A percentile compares a stretch with the other conserved stretches of the same genome.
phyloP scores from a whole-genome alignment of 2,888 invertebrate species.

The Lepidochrysops patricia region DNA sequence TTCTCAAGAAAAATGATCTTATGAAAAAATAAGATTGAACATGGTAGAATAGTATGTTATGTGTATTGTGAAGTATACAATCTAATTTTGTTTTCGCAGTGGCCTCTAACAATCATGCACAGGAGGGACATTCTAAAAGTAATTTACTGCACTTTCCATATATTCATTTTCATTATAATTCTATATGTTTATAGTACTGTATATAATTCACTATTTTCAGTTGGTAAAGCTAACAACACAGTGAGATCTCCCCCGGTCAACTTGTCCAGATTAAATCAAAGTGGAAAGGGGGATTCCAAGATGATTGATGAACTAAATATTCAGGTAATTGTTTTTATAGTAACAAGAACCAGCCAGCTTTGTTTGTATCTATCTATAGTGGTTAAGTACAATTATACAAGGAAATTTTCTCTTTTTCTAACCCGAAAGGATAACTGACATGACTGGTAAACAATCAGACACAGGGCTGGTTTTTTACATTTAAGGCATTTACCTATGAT shows the following conservation, averaged over 20 bases:
- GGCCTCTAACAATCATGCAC: neutral
- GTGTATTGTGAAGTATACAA: neutral
- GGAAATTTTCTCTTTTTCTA: too few relatives aligned
- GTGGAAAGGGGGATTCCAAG: slow-evolving; percentile 63
- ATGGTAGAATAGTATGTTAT: neutral
- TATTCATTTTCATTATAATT: neutral
- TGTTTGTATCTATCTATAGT: too few relatives aligned
- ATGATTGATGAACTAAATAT: slow-evolving; percentile 59
- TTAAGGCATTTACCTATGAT: too few relatives aligned
- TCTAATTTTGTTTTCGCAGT: slow-evolving; percentile 13
- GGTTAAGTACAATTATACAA: too few relatives aligned
- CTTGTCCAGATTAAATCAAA: slow-evolving; percentile 58
- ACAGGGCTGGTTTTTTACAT: too few relatives aligned
- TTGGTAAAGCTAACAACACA: slow-evolving; percentile 53
- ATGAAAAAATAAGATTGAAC: neutral
- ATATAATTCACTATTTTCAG: slow-evolving; percentile 34
- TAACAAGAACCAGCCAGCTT: too few relatives aligned
- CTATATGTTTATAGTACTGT: neutral
- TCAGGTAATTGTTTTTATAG: too few relatives aligned
- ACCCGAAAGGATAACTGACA: too few relatives aligned
- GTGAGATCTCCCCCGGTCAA: slow-evolving; percentile 58
- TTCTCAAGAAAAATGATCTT: neutral
- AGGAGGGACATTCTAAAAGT: slow-evolving; percentile 6
- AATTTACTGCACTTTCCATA: slow-evolving; percentile 12
- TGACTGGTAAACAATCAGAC: too few relatives aligned